Percentiles rank a stretch among this genome's conserved stretches.
phyloP scores from a whole-genome alignment of 2,113 vertebrate genomes.

The Calypte anna region DNA sequence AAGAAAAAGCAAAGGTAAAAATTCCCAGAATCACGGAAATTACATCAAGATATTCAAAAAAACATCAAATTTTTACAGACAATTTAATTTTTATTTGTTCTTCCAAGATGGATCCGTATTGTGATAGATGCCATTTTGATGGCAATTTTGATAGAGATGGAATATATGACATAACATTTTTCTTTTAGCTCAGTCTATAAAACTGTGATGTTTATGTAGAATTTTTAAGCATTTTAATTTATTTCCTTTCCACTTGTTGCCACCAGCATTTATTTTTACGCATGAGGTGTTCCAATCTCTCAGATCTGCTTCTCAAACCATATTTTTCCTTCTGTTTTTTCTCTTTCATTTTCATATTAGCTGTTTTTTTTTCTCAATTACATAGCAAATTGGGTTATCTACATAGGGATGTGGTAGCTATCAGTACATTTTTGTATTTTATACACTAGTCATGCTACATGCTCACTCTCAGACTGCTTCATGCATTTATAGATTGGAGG shows the following conservation, averaged over 20 bases:
- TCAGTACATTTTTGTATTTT: not conserved
- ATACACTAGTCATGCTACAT: not conserved
- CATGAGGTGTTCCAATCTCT: not conserved
- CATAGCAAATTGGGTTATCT: not conserved
- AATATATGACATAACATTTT: not conserved
- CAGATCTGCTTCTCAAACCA: not conserved
- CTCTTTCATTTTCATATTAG: not conserved
- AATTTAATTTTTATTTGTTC: accelerated
- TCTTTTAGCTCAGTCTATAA: not conserved
- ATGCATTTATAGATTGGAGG: not conserved
- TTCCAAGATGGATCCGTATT: not conserved
- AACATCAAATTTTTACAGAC: not conserved
- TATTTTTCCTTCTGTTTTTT: not conserved
- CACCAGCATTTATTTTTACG: not conserved
- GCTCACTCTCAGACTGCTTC: not conserved
- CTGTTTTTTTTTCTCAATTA: not conserved
- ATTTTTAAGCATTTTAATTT: not conserved
- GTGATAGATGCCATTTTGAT: too few species aligned
- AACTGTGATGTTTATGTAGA: not conserved
- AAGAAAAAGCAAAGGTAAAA: not conserved
- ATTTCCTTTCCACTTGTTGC: not conserved
- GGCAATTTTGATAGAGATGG: not conserved
- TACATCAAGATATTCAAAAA: not conserved
- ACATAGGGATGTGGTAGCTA: not conserved
- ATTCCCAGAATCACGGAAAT: not conserved